These are phyloP conservation scores for Mesembrinibis cayennensis DNA, from an alignment of 2,113 vertebrate genomes.

Conservation along the genomic window DNA sequence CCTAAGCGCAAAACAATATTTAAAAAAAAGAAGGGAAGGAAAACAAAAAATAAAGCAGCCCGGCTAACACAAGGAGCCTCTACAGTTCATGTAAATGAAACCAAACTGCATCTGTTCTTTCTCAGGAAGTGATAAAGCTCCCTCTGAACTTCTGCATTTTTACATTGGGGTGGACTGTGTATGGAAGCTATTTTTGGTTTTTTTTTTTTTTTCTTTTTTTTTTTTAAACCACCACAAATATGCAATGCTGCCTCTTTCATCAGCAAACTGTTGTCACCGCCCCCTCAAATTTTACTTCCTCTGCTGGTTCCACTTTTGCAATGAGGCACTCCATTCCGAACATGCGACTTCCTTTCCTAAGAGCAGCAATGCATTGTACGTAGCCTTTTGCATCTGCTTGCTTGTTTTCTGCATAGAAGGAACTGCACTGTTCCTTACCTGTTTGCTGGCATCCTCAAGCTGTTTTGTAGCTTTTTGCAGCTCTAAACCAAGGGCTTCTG, in stretches of 20 bases:
- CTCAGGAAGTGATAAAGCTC: slow-evolving; percentile 74
- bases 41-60: not conserved
- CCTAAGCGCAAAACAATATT: slow-evolving; percentile 30
- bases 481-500: not conserved
- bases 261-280: slow-evolving; percentile 70
- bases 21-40: not conserved
- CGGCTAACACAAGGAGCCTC: not conserved
- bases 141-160: slow-evolving; percentile 71
- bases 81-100: slow-evolving; percentile 28
- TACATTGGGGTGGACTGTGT: slow-evolving; percentile 53
- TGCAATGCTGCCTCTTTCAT: slow-evolving; percentile 68
- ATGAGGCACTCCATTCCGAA: not conserved
- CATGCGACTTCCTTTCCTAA: slow-evolving; percentile 21
- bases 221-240: slow-evolving; percentile 53
- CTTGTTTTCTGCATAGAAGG: fast-evolving
- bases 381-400: not conserved
- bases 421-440: not conserved
- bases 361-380: fast-evolving
- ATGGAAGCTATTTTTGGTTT: slow-evolving; percentile 53
- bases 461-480: not conserved
- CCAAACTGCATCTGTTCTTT: slow-evolving; percentile 65
- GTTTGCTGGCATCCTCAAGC: not conserved
- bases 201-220: not conserved
- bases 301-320: slow-evolving; percentile 49
- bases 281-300: slow-evolving; percentile 73